Evolutionary conservation across 2,888 invertebrate species (phyloP), one percentile per base, ranked within the genome.

Genomic region (Pimpla rufipes): DNA sequence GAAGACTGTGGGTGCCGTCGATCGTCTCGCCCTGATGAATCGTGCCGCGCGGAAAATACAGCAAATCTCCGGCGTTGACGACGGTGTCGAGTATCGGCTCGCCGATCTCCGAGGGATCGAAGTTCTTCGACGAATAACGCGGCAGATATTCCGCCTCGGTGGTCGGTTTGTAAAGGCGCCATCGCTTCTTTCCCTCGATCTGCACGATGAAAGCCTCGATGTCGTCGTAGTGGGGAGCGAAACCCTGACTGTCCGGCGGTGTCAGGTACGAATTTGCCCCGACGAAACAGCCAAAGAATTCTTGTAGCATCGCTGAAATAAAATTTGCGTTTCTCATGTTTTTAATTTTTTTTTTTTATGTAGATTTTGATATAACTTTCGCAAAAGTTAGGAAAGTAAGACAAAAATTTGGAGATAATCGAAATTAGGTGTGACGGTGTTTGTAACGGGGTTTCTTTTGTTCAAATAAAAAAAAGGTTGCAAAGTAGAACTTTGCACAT

Each of bases 181-280:
- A 99, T 85, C 96, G 96, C 93, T 99, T 99, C 88, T 96, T 96
- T 0, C 99, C 99, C 94, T 99, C 99, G 1, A 99, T 94, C 94
- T 99, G 99, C 66, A 99, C 92, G 64, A 99, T 96, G 92, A 99
- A 99, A 0, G 99, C 99, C 94, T 99, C 99, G 86, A 99, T 99
- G 91, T 99, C 99, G 94, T 99, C 99, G 92, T 97, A 99, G 93
- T 99, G 99, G 0, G 99, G 99, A 0, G 99, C 99, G 94, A 99
- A 99, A 0, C 99, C 99, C 94, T 99, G 99, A 87, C 97, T 97
- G 81, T 97, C 97, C 0, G 98, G 97, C 2, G 99, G 99, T 0
- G 99, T 99, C 74, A 99, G 93, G 91, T 99, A 99, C 1, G 97
- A 96, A 95, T 99, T 99, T 0, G 98, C 97, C 2, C 99, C 99